phyloP scores from a whole-genome alignment of 1,140 invertebrate genomes.

The Eumeta japonica region DNA sequence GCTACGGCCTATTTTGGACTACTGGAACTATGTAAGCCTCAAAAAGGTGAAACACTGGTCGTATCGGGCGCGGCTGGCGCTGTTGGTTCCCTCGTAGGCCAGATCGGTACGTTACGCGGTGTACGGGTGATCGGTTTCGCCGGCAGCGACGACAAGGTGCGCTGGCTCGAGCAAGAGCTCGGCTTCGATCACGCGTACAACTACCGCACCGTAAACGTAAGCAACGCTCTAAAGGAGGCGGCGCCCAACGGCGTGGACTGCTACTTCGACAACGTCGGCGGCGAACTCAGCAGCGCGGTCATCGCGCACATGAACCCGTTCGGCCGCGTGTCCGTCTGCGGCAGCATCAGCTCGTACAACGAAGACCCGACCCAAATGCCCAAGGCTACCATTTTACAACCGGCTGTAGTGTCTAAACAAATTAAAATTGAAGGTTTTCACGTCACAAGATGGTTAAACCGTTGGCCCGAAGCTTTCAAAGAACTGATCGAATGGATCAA shows the following conservation, averaged over 20 bases:
- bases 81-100: constrained; percentile 70
- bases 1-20: constrained; percentile 75
- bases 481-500: constrained; percentile 53
- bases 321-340: constrained; percentile 63
- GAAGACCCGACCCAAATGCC: constrained; percentile 19
- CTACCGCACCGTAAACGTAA: constrained; percentile 66
- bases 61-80: constrained; percentile 68
- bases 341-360: constrained; percentile 59
- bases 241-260: constrained; percentile 69
- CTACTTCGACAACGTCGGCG: constrained; percentile 65
- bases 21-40: constrained; percentile 67
- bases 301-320: constrained; percentile 61
- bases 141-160: constrained; percentile 68
- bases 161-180: constrained; percentile 66
- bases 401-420: constrained; percentile 43
- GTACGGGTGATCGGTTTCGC: constrained; percentile 72
- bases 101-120: constrained; percentile 71
- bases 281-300: constrained; percentile 61
- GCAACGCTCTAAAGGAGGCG: constrained; percentile 54
- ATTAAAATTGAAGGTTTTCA: constrained; percentile 55
- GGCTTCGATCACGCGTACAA: constrained; percentile 73
- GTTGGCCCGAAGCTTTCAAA: constrained; percentile 46
- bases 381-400: constrained; percentile 53
- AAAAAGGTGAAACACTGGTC: constrained; percentile 68
- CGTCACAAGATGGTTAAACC: constrained; percentile 26